Evolutionary conservation across 2,113 vertebrate species (phyloP), one percentile per base, ranked within the genome.

Genomic region (Forbesichthys agassizii): DNA sequence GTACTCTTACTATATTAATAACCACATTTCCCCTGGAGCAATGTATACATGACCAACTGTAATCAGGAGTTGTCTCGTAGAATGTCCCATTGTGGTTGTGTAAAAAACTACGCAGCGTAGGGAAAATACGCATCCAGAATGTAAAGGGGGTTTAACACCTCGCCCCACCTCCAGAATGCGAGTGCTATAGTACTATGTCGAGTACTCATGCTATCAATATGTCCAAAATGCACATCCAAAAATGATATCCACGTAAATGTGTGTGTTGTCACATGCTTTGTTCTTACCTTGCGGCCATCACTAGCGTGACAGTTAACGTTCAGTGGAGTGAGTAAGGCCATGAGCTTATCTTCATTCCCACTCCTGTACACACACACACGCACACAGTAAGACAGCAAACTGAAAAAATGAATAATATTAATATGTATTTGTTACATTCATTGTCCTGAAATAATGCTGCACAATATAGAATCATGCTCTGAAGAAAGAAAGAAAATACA

Each of bases 231-330:
- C 14, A 33, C 14, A 13, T 62, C 7, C 16, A 18, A 18, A 14
- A 16, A n/a, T 18, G 8, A 5, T 6, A 42, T 42, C 36, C 36
- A 42, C 36, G 36, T 42, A 5, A 42, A 13, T 58, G 55, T 64
- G 51, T 66, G 57, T 64, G 49, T 47, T 56, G 4, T n/a, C 52
- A 18, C 11, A 7, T 11, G 42, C 48, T 69, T 48, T 57, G 74
- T 14, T 73, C 94, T 92, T 92, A 98, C 97, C 95, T 99, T 99
- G 76, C 97, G 94, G 46, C 97, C 97, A 71, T 99, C 97, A 75
- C 97, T 99, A 48, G 97, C 97, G 68, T 99, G 97, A 90, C 97
- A 99, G 92, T 99, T 99, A 91, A 98, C 97, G 91, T 99, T 99
- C 85, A 99, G 91, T 75, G 97, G 96, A 16, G 97, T 99, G 82